These are phyloP conservation scores for Tyrophagus putrescentiae DNA, from an alignment of 1,140 invertebrate species.

Conservation along the genomic window DNA sequence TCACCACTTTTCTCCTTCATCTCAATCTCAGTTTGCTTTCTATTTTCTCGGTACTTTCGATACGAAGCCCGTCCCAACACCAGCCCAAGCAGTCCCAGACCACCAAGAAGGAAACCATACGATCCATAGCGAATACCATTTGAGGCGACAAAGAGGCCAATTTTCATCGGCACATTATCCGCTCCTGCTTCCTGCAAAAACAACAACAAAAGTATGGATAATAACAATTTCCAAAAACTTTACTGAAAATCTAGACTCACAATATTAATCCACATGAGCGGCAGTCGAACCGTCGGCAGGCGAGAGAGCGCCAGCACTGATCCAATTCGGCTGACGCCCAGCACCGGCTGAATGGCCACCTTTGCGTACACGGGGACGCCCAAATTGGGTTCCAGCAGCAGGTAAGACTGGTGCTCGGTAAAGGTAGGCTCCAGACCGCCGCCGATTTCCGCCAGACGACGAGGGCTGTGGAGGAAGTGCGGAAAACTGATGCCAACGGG, in stretches of 20 bases:
- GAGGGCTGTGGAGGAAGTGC: neutral
- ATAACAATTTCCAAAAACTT: neutral
- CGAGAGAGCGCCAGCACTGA: neutral
- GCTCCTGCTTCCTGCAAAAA: too few relatives aligned
- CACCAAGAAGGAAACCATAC: too few relatives aligned
- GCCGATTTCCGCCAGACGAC: neutral
- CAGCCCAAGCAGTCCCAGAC: too few relatives aligned
- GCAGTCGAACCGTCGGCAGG: neutral
- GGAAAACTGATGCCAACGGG: conserved; percentile 30
- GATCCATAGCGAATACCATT: too few relatives aligned
- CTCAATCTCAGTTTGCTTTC: too few relatives aligned
- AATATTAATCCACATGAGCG: neutral
- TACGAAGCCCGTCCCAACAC: too few relatives aligned
- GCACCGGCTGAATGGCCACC: neutral
- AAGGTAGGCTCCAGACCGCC: conserved; percentile 34
- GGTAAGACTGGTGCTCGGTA: neutral
- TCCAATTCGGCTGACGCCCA: neutral
- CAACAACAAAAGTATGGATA: too few relatives aligned
- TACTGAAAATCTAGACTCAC: neutral
- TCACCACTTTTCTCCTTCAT: too few relatives aligned
- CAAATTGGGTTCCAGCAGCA: neutral
- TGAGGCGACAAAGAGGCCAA: too few relatives aligned
- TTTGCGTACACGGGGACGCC: neutral
- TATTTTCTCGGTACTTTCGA: too few relatives aligned
- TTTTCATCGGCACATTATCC: too few relatives aligned